These are phyloP conservation scores for Apodemia mormo DNA, from an alignment of 2,888 invertebrate genomes.

Conservation along the genomic window DNA sequence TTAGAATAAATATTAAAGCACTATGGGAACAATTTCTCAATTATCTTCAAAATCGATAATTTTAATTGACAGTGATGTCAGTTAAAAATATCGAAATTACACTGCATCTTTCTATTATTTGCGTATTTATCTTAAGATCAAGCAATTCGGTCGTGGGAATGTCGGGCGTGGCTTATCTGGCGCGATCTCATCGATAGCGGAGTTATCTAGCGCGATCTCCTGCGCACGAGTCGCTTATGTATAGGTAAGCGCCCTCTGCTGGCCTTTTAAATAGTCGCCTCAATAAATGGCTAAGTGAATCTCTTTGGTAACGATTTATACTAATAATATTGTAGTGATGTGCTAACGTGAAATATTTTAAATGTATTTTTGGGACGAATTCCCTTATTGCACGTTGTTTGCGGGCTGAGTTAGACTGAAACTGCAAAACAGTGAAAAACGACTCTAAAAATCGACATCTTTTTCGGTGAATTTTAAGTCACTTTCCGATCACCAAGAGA, in stretches of 20 bases:
- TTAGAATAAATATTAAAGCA: background rate
- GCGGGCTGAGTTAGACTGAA: too few relatives aligned
- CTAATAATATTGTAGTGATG: slow-evolving; percentile 15
- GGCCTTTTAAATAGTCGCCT: slow-evolving; percentile 14
- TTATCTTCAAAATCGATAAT: background rate
- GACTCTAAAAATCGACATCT: too few relatives aligned
- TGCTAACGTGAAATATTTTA: background rate
- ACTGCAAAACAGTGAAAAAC: too few relatives aligned
- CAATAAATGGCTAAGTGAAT: slow-evolving; percentile 17
- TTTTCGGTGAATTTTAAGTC: too few relatives aligned
- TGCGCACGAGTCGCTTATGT: slow-evolving; percentile 34
- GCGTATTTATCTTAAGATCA: slow-evolving; percentile 35
- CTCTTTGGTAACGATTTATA: slow-evolving; percentile 11
- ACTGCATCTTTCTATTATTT: slow-evolving; percentile 21
- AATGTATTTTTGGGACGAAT: background rate
- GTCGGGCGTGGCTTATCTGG: slow-evolving; percentile 50
- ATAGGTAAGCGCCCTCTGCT: slow-evolving; percentile 34
- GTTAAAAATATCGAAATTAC: slow-evolving; percentile 16
- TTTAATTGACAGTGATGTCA: slow-evolving; percentile 10
- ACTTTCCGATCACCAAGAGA: too few relatives aligned
- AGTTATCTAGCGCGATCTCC: slow-evolving; percentile 43
- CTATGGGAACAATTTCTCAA: background rate
- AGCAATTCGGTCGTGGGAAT: slow-evolving; percentile 43
- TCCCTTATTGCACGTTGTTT: too few relatives aligned
- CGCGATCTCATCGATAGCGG: slow-evolving; percentile 47